Conservation (phyloP, 2,113 vertebrate genomes). For the Cervus canadensis region DNA sequence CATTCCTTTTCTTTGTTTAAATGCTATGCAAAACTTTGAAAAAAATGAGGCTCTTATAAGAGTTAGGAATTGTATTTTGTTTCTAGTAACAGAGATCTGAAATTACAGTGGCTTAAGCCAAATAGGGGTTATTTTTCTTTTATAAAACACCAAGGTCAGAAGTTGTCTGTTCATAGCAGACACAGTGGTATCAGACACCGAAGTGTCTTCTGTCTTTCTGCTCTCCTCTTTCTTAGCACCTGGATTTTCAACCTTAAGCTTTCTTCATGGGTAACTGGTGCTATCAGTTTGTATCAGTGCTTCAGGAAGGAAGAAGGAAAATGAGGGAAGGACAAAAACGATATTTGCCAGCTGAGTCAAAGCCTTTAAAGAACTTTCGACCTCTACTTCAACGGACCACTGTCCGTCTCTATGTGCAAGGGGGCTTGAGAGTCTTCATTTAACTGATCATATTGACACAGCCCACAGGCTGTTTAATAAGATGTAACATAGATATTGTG, state of each 20-base stretch:
- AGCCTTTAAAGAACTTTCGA: background rate
- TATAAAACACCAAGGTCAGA: background rate
- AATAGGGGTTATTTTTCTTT: background rate
- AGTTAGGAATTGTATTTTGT: background rate
- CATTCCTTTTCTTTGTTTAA: background rate
- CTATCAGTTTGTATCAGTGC: background rate
- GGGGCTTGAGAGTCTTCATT: background rate
- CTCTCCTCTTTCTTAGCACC: background rate
- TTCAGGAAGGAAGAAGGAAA: background rate
- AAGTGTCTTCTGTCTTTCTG: background rate
- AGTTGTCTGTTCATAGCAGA: background rate
- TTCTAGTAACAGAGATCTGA: background rate
- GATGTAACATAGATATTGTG: background rate
- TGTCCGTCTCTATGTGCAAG: background rate
- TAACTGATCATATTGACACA: background rate
- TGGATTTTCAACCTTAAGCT: background rate
- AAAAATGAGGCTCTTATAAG: background rate
- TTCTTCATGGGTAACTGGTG: background rate
- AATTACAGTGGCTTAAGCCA: background rate
- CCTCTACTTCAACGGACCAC: background rate
- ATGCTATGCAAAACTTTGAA: background rate
- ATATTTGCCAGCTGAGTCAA: background rate
- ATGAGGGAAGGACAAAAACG: background rate
- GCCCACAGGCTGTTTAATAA: background rate
- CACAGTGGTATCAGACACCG: background rate